Evolutionary conservation across 2,113 vertebrate species (phyloP).

Genomic region (human): GRCh38 chr12:117530001-117530500

Average conservation of each 20-base stretch:
- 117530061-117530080: not conserved
- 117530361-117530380: not conserved
- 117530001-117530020: too few species aligned
- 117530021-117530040: not conserved
- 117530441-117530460: constrained; percentile 43
- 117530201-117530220: not conserved
- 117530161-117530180: not conserved
- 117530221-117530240: not conserved
- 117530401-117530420: not conserved
- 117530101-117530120: not conserved
- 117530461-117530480: not conserved
- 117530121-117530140: not conserved
- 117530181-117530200: not conserved
- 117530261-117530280: not conserved
- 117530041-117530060: not conserved
- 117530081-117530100: not conserved
- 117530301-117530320: not conserved
- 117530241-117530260: not conserved
- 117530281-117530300: not conserved
- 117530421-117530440: not conserved
- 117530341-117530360: not conserved
- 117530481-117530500: not conserved
- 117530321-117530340: not conserved
- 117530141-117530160: not conserved
- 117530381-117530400: not conserved